Conservation (phyloP, 2,888 invertebrate species). For the Crocallis elinguaria region DNA sequence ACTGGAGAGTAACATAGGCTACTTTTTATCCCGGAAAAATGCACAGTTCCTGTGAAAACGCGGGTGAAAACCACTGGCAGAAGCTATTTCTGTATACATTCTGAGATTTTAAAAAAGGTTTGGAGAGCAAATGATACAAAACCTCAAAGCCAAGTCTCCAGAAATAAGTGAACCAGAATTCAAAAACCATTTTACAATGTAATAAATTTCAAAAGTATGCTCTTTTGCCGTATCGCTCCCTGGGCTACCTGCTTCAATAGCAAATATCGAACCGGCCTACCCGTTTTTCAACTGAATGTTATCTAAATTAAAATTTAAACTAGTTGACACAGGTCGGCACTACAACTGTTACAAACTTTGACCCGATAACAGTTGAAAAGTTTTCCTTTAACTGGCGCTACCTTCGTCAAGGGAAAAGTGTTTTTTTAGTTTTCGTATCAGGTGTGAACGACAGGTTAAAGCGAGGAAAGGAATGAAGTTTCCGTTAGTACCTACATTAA, state of each 20-base stretch:
- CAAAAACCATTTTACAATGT: too few relatives aligned
- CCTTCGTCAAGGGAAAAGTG: constrained; percentile 22
- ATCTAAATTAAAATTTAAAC: constrained; percentile 47
- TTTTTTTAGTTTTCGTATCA: constrained; percentile 7
- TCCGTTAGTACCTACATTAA: not conserved
- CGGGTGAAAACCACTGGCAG: too few relatives aligned
- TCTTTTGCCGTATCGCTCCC: too few relatives aligned
- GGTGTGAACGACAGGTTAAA: not conserved
- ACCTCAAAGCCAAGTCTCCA: too few relatives aligned
- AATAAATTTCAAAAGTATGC: too few relatives aligned
- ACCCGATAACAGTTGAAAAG: constrained; percentile 17
- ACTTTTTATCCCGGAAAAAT: too few relatives aligned
- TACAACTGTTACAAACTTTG: constrained; percentile 11
- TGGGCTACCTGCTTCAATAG: not conserved
- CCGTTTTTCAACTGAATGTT: constrained; percentile 37
- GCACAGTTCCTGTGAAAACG: too few relatives aligned
- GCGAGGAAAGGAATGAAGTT: not conserved
- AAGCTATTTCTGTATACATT: too few relatives aligned
- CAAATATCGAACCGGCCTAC: constrained; percentile 4
- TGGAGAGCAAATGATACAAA: too few relatives aligned
- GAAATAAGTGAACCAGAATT: too few relatives aligned
- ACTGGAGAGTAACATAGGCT: too few relatives aligned
- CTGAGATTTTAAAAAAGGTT: too few relatives aligned
- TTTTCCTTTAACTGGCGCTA: constrained; percentile 4
- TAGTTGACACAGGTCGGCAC: constrained; percentile 28